Conservation (phyloP, 2,113 vertebrate species). For the Brachypteracias leptosomus region DNA sequence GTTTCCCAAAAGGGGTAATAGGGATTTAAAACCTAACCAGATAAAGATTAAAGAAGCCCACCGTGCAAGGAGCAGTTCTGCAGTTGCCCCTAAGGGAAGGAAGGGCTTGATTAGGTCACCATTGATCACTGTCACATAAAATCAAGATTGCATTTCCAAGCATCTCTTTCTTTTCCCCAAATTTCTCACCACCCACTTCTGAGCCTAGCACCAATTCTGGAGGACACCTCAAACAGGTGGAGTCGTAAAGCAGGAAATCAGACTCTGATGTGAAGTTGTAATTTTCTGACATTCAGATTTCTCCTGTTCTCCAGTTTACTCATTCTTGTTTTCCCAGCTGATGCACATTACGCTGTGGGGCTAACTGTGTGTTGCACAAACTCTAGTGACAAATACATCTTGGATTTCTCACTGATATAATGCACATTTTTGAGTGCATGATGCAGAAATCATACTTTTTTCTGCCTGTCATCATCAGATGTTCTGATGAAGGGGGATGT, state of each 20-base stretch:
- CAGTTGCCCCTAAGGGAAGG: neutral
- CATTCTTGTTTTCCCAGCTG: neutral
- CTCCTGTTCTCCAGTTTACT: neutral
- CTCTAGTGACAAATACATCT: neutral
- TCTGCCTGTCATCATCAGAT: constrained; percentile 28
- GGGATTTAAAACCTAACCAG: neutral
- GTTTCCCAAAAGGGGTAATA: neutral
- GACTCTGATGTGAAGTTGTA: neutral
- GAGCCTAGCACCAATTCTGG: neutral
- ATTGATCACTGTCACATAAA: neutral
- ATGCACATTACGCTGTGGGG: neutral
- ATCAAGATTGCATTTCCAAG: neutral
- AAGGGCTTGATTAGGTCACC: neutral
- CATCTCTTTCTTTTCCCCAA: neutral
- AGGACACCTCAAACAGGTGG: neutral
- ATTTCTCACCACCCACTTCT: neutral
- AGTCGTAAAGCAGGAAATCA: neutral
- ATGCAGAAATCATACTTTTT: neutral
- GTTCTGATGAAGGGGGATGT: neutral
- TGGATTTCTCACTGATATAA: neutral
- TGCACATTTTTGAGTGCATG: neutral
- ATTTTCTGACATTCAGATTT: neutral
- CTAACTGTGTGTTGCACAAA: neutral
- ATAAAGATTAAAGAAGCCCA: constrained; percentile 1
- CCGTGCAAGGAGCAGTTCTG: neutral